These are phyloP conservation scores for Chloebia gouldiae DNA, from an alignment of 2,113 vertebrate genomes.

Conservation along the genomic window DNA sequence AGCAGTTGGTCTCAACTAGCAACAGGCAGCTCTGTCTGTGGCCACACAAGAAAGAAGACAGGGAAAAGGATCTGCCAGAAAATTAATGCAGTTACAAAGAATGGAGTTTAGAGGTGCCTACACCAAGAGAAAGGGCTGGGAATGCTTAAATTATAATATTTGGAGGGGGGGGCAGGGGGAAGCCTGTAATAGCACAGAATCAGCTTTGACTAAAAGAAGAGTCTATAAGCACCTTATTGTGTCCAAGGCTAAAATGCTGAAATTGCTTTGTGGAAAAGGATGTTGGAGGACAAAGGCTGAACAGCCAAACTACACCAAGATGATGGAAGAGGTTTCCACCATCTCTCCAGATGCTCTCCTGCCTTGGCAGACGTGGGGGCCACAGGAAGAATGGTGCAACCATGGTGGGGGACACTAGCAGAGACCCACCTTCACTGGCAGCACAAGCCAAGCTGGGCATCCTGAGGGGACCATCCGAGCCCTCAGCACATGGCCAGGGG, in stretches of 20 bases:
- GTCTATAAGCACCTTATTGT: neutral
- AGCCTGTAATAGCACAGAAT: neutral
- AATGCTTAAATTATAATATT: neutral
- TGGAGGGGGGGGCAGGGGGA: fast-evolving
- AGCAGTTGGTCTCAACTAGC: neutral
- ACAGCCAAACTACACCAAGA: neutral
- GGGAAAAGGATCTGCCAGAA: neutral
- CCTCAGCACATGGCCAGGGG: neutral
- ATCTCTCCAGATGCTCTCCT: neutral
- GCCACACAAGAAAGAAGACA: neutral
- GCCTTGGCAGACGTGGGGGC: fast-evolving
- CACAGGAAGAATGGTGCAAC: neutral
- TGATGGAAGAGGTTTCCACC: neutral
- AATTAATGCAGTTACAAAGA: neutral
- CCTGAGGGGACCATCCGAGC: neutral
- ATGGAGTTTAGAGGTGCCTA: neutral
- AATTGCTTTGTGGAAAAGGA: neutral
- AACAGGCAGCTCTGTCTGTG: neutral
- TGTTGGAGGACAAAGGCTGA: neutral
- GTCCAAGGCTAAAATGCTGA: neutral
- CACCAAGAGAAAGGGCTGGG: neutral
- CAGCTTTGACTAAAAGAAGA: neutral
- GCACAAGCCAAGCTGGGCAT: neutral
- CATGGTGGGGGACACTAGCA: neutral
- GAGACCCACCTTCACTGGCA: neutral